Evolutionary conservation across 1,140 invertebrate species (phyloP), one percentile per base, ranked within the genome.

Genomic region (Hesperophylax magnus): DNA sequence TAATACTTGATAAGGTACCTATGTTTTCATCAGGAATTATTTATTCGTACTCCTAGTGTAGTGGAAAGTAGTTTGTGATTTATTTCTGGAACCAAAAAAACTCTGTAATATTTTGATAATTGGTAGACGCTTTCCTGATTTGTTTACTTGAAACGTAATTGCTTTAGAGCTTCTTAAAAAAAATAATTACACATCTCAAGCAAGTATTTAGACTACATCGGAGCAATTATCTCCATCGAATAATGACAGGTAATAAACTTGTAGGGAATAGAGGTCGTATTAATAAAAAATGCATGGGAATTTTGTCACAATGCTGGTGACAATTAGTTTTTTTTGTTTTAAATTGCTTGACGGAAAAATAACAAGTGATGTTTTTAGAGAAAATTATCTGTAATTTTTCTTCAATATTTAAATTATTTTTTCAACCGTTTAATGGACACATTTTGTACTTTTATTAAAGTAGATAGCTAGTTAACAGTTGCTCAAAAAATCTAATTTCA

Each of bases 221-320:
- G 8, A 22, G 69, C 47, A 72, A 72, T 72, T 72, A 72, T 18
- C 27, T 47, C 24, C 8, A 69, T 4, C 39, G 27, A 7, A 72
- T 72, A 72, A 72, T 72, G 47, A 72, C 52, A 72, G 24, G 22
- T 72, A 17, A 72, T n/a, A 14, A 27, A 9, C 47, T 53, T 22
- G 17, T 47, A 3, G n/a, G 69, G 18, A 17, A 54, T 27, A 11
- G 69, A 24, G 9, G 39, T 9, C n/a, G 39, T 56, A 72, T 72
- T 53, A 52, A 72, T 72, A 72, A 72, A 72, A 72, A 72, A 72
- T 72, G 52, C 22, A 72, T 72, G 69, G 17, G 69, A 72, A 72
- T 53, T 34, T 61, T 20, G 60, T 15, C 60, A 27, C 20, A 15
- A 61, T 24, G 34, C 34, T 31, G 34, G 34, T 34, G 31, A 67